Percentiles rank a stretch among this genome's conserved stretches.
Conservation (phyloP, 1,140 invertebrate genomes). For the Aphelinus atriplicis region DNA sequence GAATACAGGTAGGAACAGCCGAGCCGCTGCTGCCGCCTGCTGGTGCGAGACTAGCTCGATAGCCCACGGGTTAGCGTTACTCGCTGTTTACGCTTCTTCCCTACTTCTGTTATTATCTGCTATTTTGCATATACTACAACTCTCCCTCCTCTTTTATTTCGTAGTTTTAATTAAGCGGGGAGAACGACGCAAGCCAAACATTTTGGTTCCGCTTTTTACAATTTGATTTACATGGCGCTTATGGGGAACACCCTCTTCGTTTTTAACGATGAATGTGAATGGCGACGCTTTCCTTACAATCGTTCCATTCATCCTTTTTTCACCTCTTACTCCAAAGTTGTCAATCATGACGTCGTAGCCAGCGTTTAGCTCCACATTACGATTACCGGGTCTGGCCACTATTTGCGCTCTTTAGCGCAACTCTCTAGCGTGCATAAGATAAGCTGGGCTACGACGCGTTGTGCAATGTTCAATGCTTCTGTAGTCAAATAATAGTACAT, state of each 20-base stretch:
- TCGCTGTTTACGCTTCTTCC: too few species aligned
- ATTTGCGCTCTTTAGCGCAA: neutral
- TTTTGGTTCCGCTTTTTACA: neutral
- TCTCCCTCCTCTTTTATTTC: too few species aligned
- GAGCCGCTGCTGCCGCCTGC: too few species aligned
- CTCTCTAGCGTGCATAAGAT: slow-evolving; percentile 23
- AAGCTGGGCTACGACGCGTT: slow-evolving; percentile 32
- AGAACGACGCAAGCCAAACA: too few species aligned
- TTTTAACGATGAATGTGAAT: neutral
- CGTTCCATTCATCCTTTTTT: neutral
- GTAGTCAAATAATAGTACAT: slow-evolving; percentile 33
- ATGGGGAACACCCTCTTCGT: neutral
- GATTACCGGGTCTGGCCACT: neutral
- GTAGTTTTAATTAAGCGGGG: too few species aligned
- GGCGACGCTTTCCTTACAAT: slow-evolving; percentile 2
- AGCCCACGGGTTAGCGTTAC: too few species aligned
- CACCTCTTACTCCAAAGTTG: neutral
- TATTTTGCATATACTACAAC: too few species aligned
- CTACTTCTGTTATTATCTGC: too few species aligned
- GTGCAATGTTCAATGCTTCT: neutral
- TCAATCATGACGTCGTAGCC: neutral
- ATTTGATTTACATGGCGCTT: slow-evolving; percentile 4
- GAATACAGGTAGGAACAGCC: too few species aligned
- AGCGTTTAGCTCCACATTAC: neutral
- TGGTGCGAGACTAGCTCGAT: too few species aligned